phyloP scores from a whole-genome alignment of 1,140 invertebrate species.

The Heliothis subflexa region DNA sequence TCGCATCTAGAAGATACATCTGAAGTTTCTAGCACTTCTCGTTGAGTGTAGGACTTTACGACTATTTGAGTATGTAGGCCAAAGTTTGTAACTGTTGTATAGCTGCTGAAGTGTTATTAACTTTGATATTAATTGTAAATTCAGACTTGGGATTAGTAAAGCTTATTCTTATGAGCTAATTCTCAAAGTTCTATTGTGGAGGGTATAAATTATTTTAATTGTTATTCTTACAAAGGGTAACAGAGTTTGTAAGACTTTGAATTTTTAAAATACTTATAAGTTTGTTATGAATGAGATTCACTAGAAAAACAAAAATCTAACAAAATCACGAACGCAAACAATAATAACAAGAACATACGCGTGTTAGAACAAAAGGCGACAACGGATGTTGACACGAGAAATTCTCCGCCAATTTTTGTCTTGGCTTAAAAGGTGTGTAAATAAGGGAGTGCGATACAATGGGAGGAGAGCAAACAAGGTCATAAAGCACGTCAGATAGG shows the following conservation, averaged over 20 bases:
- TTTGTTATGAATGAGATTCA: not conserved
- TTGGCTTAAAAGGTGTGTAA: slow-evolving; percentile 70
- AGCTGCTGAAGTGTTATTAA: slow-evolving; percentile 26
- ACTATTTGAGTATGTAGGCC: slow-evolving; percentile 26
- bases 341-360: slow-evolving; percentile 20
- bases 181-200: not conserved
- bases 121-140: slow-evolving; percentile 32
- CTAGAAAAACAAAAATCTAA: not conserved
- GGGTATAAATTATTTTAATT: not conserved
- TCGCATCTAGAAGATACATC: slow-evolving; percentile 28
- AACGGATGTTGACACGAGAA: slow-evolving; percentile 49
- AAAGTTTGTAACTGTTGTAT: slow-evolving; percentile 8
- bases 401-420: slow-evolving; percentile 55
- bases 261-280: not conserved
- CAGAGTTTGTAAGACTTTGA: slow-evolving; percentile 2
- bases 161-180: not conserved
- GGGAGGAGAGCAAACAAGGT: slow-evolving; percentile 76
- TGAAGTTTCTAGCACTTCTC: slow-evolving; percentile 27
- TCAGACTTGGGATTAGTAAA: slow-evolving; percentile 5
- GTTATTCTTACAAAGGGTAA: not conserved
- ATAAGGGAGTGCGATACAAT: slow-evolving; percentile 72
- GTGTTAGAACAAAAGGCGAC: slow-evolving; percentile 16
- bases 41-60: slow-evolving; percentile 11
- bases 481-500: slow-evolving; percentile 81
- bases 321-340: slow-evolving; percentile 1